Base-by-base conservation (phyloP, 2,113 vertebrate species). In the Brienomyrus longianalis region DNA sequence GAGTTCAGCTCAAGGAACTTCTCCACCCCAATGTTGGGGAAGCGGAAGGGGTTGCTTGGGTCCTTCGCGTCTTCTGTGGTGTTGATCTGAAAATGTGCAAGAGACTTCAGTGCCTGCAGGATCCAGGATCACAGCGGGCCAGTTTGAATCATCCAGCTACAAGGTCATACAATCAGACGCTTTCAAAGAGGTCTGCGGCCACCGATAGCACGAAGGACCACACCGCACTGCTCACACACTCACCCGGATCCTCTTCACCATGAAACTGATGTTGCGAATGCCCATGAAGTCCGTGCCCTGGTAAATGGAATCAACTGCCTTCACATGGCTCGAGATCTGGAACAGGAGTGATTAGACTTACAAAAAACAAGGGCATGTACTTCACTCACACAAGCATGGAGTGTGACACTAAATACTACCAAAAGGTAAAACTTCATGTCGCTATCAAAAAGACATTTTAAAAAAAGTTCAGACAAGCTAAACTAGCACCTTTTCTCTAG, bases 181-280 rank as follows among this genome's bases (percentile, higher is more conserved):
- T 80, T 80, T 5, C 35, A 43, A 43, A 21, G 35, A 5, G 43
- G 62, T n/a, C 13, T 59, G 23, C 23, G 15, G 50, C 43, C 27
- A 11, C 43, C 6, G 48, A 17, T 21, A 1, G 2, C 45, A 66
- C 62, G 11, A 66, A 66, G 62, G 62, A 13, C 31, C 1, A 9
- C 4, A 52, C 51, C 54, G 5, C 51, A 39, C 35, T 7, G 19
- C 77, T 86, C 21, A 77, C 89, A 88, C 90, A 93, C 96, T 96
- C 94, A 97, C 98, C 94, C 98, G 95, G 92, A 99, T 99, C 91
- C 98, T 95, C 94, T 99, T 99, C 95, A 99, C 98, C 98, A 99
- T 99, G 95, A 99, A 99, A 94, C 98, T 99, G 95, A 99, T 99
- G 94, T 99, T 99, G 87, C 98, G 97, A 89, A 99, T 99, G 90